Conservation (phyloP, 2,888 invertebrate species). For the Frankliniella fusca region DNA sequence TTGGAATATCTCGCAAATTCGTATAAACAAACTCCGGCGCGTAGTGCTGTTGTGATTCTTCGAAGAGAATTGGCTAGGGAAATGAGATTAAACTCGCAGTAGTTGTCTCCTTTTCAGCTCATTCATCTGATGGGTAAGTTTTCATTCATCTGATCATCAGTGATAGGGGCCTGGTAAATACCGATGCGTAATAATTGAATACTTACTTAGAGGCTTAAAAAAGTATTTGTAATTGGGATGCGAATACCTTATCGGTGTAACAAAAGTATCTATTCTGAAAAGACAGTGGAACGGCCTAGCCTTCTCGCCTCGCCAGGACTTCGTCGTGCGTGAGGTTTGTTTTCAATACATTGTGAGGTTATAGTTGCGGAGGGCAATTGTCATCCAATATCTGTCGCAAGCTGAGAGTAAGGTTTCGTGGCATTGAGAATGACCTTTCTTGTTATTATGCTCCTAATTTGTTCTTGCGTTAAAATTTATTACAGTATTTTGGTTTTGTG, state of each 20-base stretch:
- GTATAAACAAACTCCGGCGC: not conserved
- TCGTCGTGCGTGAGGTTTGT: not conserved
- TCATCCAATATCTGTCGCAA: not conserved
- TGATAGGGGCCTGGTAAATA: not conserved
- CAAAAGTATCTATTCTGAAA: not conserved
- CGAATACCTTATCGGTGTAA: not conserved
- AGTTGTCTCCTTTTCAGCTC: constrained; percentile 8
- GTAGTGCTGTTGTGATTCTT: not conserved
- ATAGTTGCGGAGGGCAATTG: not conserved
- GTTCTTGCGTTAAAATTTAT: no score
- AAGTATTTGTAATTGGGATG: no score
- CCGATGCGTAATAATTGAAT: not conserved
- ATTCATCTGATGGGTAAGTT: constrained; percentile 22
- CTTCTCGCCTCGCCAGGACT: not conserved
- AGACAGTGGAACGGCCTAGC: not conserved
- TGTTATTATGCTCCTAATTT: not conserved
- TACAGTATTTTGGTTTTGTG: not conserved
- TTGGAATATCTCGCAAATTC: not conserved
- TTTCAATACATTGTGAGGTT: constrained; percentile 10
- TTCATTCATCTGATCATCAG: not conserved
- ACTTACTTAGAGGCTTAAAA: no score
- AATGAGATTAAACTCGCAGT: not conserved
- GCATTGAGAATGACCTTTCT: not conserved
- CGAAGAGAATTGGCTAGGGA: not conserved
- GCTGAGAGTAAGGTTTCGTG: not conserved